Conservation (phyloP, 2,113 vertebrate species). For the Erythrolamprus reginae region DNA sequence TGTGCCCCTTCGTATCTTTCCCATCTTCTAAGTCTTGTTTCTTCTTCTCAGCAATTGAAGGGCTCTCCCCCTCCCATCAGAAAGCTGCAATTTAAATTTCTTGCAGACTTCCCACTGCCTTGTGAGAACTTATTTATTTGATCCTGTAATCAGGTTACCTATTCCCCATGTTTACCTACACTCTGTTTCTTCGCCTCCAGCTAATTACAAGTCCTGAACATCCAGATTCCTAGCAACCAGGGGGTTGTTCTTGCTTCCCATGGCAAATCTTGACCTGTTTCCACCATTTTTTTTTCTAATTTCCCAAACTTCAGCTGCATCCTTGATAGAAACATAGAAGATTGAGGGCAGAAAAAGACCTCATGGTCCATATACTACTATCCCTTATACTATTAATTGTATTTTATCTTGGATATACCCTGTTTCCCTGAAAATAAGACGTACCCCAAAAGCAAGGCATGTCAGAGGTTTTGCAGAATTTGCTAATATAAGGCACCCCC, state of each 20-base stretch:
- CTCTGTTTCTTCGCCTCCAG: not conserved
- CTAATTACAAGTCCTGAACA: not conserved
- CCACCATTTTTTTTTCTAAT: not conserved
- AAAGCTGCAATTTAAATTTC: not conserved
- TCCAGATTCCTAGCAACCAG: not conserved
- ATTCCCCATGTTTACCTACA: not conserved
- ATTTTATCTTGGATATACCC: too few relatives aligned
- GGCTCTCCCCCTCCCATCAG: not conserved
- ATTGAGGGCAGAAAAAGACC: too few relatives aligned
- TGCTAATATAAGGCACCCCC: too few relatives aligned
- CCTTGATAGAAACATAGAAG: too few relatives aligned
- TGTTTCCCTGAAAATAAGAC: too few relatives aligned
- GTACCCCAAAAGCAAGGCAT: too few relatives aligned
- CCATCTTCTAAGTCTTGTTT: not conserved
- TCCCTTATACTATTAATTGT: too few relatives aligned
- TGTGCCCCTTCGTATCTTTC: not conserved
- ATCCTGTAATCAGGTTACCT: not conserved
- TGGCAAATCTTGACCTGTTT: not conserved
- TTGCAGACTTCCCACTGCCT: not conserved
- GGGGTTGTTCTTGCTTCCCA: not conserved
- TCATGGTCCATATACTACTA: too few relatives aligned
- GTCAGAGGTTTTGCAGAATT: too few relatives aligned
- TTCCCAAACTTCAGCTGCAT: not conserved
- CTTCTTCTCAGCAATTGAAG: not conserved
- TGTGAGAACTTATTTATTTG: not conserved